Evolutionary conservation across 2,888 invertebrate species (phyloP).

Genomic region (Latrodectus hesperus): DNA sequence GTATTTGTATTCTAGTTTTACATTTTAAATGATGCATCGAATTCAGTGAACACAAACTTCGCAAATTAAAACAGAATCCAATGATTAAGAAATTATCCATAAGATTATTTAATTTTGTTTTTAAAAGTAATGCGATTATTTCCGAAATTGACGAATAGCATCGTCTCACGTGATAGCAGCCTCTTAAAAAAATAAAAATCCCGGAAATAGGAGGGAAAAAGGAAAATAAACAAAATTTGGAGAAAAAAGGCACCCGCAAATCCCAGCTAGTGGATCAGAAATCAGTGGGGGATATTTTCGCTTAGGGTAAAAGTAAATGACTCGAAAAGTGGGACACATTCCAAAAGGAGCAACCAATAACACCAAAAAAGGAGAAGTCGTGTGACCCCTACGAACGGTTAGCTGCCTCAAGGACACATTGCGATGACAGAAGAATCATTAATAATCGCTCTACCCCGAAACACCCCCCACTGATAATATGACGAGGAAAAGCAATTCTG

Average conservation of each 20-base stretch:
- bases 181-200: background rate
- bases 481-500: conserved; percentile 4
- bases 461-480: conserved; percentile 37
- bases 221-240: background rate
- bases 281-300: conserved; percentile 34
- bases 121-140: no score
- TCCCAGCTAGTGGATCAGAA: conserved; percentile 40
- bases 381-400: conserved; percentile 51
- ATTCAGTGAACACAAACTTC: no score
- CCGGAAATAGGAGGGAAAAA: background rate
- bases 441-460: conserved; percentile 34
- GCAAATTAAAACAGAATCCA: no score
- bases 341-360: conserved; percentile 43
- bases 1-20: no score
- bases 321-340: conserved; percentile 64
- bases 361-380: conserved; percentile 5
- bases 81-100: no score
- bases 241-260: background rate
- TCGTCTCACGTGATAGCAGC: no score
- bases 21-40: no score
- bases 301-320: conserved; percentile 53
- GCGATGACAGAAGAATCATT: conserved; percentile 59
- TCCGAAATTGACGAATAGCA: no score
- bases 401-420: conserved; percentile 61
- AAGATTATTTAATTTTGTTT: no score